These are phyloP conservation scores for Gymnorhina tibicen DNA, from an alignment of 2,113 vertebrate genomes.

Conservation along the genomic window DNA sequence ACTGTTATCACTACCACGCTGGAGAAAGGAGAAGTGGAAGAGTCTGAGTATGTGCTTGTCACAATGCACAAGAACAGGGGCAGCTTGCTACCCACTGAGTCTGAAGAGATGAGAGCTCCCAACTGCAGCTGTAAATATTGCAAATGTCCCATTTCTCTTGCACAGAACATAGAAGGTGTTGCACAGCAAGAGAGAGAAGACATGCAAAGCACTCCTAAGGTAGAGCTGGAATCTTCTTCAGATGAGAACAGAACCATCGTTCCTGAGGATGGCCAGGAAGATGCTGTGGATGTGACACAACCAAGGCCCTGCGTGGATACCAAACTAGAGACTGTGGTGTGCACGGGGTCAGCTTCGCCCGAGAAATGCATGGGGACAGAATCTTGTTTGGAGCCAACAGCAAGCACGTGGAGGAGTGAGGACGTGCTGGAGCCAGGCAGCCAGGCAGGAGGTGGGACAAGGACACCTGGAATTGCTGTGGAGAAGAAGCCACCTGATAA, in stretches of 20 bases:
- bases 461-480: slow-evolving; percentile 66
- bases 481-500: slow-evolving; percentile 95
- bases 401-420: slow-evolving; percentile 39
- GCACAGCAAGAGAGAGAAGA: slow-evolving; percentile 60
- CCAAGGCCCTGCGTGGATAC: slow-evolving; percentile 66
- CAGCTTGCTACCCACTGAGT: slow-evolving; percentile 78
- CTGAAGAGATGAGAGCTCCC: slow-evolving; percentile 73
- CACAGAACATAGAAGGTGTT: slow-evolving; percentile 56
- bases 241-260: slow-evolving; percentile 51
- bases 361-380: slow-evolving; percentile 61
- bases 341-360: slow-evolving; percentile 74
- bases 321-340: slow-evolving; percentile 78
- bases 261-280: slow-evolving; percentile 62
- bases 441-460: slow-evolving; percentile 33
- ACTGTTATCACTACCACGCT: slow-evolving; percentile 96
- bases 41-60: slow-evolving; percentile 94
- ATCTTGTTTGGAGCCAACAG: slow-evolving; percentile 24
- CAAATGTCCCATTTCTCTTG: slow-evolving; percentile 72
- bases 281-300: slow-evolving; percentile 52
- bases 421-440: slow-evolving; percentile 33
- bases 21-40: slow-evolving; percentile 94
- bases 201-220: slow-evolving; percentile 68
- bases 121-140: slow-evolving; percentile 83
- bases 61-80: slow-evolving; percentile 92
- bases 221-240: slow-evolving; percentile 66